Evolutionary conservation across 2,113 vertebrate species (phyloP).

Genomic region (Lethenteron camtschaticum): DNA sequence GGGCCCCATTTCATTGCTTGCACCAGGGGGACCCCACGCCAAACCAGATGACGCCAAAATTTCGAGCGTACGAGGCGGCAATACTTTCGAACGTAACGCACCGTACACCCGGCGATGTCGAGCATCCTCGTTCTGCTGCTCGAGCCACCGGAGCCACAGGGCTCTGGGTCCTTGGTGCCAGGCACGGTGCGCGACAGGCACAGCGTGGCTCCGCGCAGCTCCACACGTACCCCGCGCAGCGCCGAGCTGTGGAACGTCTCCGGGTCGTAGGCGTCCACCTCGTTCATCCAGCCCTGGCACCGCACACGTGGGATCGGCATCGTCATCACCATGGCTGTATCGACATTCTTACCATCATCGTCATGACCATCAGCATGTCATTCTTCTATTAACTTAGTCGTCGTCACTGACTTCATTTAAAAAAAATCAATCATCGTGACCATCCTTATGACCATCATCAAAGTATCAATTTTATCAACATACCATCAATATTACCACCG

Average conservation of each 20-base stretch:
- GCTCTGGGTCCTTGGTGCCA: constrained; percentile 18
- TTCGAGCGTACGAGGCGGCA: too few relatives aligned
- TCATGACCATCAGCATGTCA: background rate
- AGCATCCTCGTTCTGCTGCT: too few relatives aligned
- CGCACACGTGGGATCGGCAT: background rate
- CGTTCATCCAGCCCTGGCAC: constrained; percentile 58
- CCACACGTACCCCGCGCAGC: constrained; percentile 39
- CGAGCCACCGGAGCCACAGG: too few relatives aligned
- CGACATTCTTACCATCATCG: background rate
- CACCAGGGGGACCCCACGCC: constrained; percentile 30
- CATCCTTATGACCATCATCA: background rate
- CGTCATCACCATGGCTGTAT: background rate
- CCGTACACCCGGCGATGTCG: too few relatives aligned
- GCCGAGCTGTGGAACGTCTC: constrained; percentile 37
- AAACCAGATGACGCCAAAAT: background rate
- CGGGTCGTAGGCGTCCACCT: constrained; percentile 35
- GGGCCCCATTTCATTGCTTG: constrained; percentile 21
- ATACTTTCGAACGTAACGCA: too few relatives aligned
- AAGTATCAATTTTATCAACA: background rate
- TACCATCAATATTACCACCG: background rate
- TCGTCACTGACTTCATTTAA: too few relatives aligned
- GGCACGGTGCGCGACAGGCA: constrained; percentile 37
- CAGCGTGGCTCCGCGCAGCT: constrained; percentile 34
- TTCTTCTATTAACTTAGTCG: background rate
- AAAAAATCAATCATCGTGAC: background rate